Evolutionary conservation across 2,888 invertebrate species (phyloP).

Genomic region (Drosophila flavopinicola): DNA sequence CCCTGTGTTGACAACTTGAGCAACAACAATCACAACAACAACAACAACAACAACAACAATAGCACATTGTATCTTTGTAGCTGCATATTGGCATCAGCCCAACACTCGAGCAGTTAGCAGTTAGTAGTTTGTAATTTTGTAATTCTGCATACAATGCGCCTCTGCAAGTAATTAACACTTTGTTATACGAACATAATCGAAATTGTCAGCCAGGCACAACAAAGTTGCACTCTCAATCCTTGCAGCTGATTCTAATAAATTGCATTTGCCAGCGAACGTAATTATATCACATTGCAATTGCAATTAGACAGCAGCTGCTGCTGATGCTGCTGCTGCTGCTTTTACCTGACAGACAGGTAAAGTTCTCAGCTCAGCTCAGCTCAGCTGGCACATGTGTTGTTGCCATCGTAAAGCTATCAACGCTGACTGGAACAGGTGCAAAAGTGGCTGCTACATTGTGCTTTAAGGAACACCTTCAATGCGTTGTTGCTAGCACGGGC

Average conservation of each 20-base stretch:
- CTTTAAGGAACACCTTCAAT: slow-evolving; percentile 50
- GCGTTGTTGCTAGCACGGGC: slow-evolving; percentile 16
- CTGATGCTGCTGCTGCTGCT: not conserved
- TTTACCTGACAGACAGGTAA: not conserved
- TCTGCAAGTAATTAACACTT: slow-evolving; percentile 44
- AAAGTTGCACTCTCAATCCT: slow-evolving; percentile 26
- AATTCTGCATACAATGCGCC: slow-evolving; percentile 3
- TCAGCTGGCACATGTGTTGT: not conserved
- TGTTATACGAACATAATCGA: slow-evolving; percentile 28
- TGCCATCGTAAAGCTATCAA: slow-evolving; percentile 5
- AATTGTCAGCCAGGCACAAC: slow-evolving; percentile 14
- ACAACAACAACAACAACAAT: slow-evolving; percentile 5
- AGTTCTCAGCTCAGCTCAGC: not conserved
- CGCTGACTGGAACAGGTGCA: slow-evolving; percentile 29
- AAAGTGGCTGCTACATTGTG: slow-evolving; percentile 12
- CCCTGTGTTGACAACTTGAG: slow-evolving; percentile 29
- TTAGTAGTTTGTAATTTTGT: slow-evolving; percentile 9
- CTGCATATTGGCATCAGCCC: not conserved
- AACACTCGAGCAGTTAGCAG: not conserved
- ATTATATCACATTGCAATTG: slow-evolving; percentile 67
- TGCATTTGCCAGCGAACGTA: slow-evolving; percentile 63
- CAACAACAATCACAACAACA: not conserved
- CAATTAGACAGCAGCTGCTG: slow-evolving; percentile 54
- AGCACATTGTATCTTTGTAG: slow-evolving; percentile 26
- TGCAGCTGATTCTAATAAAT: slow-evolving; percentile 64